Percentiles rank a stretch among this genome's conserved stretches.
Conservation (phyloP, 2,113 vertebrate genomes). For the Neomonachus schauinslandi region DNA sequence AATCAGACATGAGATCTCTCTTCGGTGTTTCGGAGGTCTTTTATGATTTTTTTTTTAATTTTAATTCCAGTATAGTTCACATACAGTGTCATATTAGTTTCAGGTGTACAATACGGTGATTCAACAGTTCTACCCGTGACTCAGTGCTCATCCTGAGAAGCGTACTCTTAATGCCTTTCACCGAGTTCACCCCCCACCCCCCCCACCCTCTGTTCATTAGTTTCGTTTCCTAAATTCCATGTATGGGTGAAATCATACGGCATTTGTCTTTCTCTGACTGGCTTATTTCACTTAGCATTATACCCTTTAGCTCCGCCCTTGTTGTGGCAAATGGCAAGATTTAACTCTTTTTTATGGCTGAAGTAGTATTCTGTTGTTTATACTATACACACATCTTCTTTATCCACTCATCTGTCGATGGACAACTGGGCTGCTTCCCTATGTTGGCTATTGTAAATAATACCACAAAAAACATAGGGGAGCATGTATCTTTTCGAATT, state of each 20-base stretch:
- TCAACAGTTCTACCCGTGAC: background rate
- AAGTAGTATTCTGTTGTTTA: background rate
- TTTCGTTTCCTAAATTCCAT: background rate
- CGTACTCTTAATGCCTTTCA: background rate
- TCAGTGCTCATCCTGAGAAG: background rate
- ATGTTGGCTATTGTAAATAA: background rate
- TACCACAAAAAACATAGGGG: background rate
- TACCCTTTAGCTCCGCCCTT: background rate
- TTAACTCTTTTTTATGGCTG: background rate
- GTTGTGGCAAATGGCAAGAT: background rate
- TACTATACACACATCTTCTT: background rate
- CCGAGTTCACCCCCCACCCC: background rate
- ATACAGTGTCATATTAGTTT: background rate
- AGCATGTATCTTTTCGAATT: background rate
- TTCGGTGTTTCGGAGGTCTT: background rate
- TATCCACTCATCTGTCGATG: background rate
- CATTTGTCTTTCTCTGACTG: background rate
- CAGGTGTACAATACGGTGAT: background rate
- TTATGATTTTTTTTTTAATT: background rate
- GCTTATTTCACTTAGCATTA: background rate
- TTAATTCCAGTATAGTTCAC: background rate
- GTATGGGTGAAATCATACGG: background rate
- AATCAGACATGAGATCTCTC: rapidly evolving
- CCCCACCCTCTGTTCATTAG: background rate
- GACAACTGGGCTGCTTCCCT: background rate